Base-by-base conservation (phyloP, 2,797 vertebrate species). In the Scolopax rusticola region DNA sequence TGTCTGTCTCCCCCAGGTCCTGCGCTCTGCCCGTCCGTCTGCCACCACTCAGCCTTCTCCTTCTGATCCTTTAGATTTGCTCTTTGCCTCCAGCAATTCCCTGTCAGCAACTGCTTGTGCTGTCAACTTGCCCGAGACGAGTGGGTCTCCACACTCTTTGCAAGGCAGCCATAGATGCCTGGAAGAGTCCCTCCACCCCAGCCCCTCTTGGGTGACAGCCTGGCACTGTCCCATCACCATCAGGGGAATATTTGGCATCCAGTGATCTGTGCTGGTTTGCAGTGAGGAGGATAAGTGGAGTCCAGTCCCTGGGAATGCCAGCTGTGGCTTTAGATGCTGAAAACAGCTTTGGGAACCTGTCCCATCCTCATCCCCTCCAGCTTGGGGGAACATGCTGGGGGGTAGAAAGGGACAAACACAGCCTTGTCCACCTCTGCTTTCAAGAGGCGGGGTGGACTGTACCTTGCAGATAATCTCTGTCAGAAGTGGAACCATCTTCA, bases 101-200 rank as follows among this genome's bases (percentile, higher is more conserved):
- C 54, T 81, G 50, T 7, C 41, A 60, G 50, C 6, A 4, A 10
- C 25, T 40, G 67, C 88, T 45, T 45, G 20, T 4, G 21, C 47
- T 41, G 47, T 53, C 79, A 90, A 64, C 43, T 54, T 25, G 59
- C 9, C 63, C 56, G 75, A 80, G 51, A 23, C 2, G 8, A 63
- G 15, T 0, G 0, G 33, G 15, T 64, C 54, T 68, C 9, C 2
- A 1, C 0, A 0, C 40, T 36, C 12, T 30, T 48, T n/a, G 48
- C 38, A 12, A 48, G 12, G 40, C 43, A 63, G 43, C 17, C 0
- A 2, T 11, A 21, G 50, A 63, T 79, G 41, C 36, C 50, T 48
- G 47, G 68, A 43, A 27, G 41, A 20, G 15, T 30, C 43, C 43
- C 12, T 71, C 38, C 33, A 12, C 12, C n/a, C 19, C 32, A 12